These are phyloP conservation scores for Drosophila ironensis DNA, from an alignment of 1,140 invertebrate genomes.

Conservation along the genomic window DNA sequence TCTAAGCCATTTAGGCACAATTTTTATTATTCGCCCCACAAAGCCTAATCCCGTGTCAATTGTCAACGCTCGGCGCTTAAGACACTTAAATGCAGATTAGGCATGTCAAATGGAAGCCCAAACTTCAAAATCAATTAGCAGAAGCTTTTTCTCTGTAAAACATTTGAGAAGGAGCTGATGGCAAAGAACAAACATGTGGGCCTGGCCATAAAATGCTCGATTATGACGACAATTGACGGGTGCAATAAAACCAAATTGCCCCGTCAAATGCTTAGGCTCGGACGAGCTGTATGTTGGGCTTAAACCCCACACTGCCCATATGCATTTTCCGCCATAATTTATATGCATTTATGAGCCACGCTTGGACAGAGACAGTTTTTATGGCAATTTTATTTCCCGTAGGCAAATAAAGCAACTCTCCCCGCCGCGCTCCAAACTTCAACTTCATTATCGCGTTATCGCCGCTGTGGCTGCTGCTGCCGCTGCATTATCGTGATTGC, in stretches of 20 bases:
- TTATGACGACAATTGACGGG: constrained; percentile 59
- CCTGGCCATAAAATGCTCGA: constrained; percentile 46
- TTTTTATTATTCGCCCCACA: constrained; percentile 15
- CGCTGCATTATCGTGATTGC: constrained; percentile 61
- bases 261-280: constrained; percentile 30
- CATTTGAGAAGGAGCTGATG: background rate
- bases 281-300: constrained; percentile 22
- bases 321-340: constrained; percentile 55
- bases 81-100: constrained; percentile 45
- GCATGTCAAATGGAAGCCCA: constrained; percentile 35
- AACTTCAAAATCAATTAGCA: constrained; percentile 62
- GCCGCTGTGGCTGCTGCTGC: background rate
- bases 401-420: constrained; percentile 57
- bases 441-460: constrained; percentile 57
- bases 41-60: constrained; percentile 40
- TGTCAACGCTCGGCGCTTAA: constrained; percentile 13
- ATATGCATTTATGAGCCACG: constrained; percentile 59
- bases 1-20: constrained; percentile 24
- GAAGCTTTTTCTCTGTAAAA: constrained; percentile 25
- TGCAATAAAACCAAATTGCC: constrained; percentile 47
- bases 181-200: constrained; percentile 15
- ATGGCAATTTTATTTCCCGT: constrained; percentile 73
- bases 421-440: constrained; percentile 53
- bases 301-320: background rate
- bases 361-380: constrained; percentile 54